Evolutionary conservation across 2,113 vertebrate species (phyloP).

Genomic region (Solea senegalensis): DNA sequence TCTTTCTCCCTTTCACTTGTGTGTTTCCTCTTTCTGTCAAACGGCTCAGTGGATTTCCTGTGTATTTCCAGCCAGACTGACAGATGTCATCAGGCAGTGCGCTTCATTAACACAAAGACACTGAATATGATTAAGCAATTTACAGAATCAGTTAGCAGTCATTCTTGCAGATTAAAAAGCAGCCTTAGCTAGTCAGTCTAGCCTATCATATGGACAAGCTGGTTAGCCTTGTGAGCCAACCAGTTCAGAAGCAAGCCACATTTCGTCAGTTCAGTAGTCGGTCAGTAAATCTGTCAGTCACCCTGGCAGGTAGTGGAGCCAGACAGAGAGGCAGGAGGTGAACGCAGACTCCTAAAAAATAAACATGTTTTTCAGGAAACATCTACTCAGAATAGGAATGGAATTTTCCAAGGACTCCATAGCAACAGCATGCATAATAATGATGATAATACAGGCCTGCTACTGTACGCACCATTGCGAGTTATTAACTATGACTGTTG

Average conservation of each 20-base stretch:
- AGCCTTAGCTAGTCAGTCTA: constrained; percentile 9
- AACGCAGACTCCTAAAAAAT: constrained; percentile 49
- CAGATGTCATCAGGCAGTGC: constrained; percentile 1
- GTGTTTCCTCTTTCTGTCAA: constrained; percentile 1
- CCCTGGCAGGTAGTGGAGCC: constrained; percentile 56
- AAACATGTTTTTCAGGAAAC: constrained; percentile 78
- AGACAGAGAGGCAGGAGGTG: constrained; percentile 27
- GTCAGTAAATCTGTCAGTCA: constrained; percentile 55
- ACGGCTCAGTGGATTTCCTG: neutral
- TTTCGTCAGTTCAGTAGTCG: neutral
- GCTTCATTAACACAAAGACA: constrained; percentile 10
- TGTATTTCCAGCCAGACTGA: neutral
- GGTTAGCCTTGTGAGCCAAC: neutral
- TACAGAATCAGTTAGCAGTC: neutral
- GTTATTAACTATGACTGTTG: neutral
- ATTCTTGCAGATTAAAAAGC: neutral
- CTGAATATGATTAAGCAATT: constrained; percentile 14
- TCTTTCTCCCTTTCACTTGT: neutral
- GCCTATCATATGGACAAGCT: neutral
- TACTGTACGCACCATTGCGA: neutral
- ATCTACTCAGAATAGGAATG: constrained; percentile 27
- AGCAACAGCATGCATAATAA: constrained; percentile 34
- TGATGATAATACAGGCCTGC: constrained; percentile 14
- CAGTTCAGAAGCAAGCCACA: constrained; percentile 3
- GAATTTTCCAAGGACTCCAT: constrained; percentile 69